Evolutionary conservation across 2,797 vertebrate genomes (phyloP).

Genomic region (Hirundo rustica): DNA sequence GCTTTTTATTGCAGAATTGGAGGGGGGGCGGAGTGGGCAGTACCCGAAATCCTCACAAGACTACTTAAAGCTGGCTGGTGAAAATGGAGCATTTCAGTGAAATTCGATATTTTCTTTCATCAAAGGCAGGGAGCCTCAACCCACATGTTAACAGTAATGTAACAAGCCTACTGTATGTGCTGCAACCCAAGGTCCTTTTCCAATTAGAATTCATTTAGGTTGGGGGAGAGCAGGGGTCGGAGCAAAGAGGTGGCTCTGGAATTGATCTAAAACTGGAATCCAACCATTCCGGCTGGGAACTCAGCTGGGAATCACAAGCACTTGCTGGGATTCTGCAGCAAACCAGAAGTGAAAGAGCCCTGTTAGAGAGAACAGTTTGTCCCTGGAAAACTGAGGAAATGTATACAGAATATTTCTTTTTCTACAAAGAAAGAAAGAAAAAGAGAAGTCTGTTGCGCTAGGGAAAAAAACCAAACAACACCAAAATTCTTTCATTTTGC

Average conservation of each 20-base stretch:
- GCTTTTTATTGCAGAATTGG: neutral
- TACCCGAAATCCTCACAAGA: conserved; percentile 55
- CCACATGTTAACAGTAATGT: conserved; percentile 65
- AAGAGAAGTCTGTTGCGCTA: neutral
- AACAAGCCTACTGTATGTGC: conserved; percentile 51
- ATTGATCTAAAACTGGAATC: conserved; percentile 44
- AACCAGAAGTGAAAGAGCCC: neutral
- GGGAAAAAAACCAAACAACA: rapidly evolving
- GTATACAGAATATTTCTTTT: neutral
- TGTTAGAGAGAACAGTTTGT: neutral
- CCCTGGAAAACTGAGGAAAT: neutral
- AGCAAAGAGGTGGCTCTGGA: conserved; percentile 63
- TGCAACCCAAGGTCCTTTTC: conserved; percentile 43
- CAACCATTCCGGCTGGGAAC: neutral
- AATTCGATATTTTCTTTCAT: conserved; percentile 67
- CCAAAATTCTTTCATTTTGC: neutral
- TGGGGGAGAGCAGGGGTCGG: conserved; percentile 10
- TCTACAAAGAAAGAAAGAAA: neutral
- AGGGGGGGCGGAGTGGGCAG: neutral
- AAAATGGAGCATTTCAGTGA: conserved; percentile 62
- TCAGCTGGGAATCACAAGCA: neutral
- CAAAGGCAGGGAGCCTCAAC: conserved; percentile 50
- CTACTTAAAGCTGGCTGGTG: conserved; percentile 46
- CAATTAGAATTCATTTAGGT: conserved; percentile 19
- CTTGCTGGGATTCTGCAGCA: neutral